Evolutionary conservation across 1,140 invertebrate species (phyloP), one percentile per base, ranked within the genome.

Genomic region (Leguminivora glycinivorella): DNA sequence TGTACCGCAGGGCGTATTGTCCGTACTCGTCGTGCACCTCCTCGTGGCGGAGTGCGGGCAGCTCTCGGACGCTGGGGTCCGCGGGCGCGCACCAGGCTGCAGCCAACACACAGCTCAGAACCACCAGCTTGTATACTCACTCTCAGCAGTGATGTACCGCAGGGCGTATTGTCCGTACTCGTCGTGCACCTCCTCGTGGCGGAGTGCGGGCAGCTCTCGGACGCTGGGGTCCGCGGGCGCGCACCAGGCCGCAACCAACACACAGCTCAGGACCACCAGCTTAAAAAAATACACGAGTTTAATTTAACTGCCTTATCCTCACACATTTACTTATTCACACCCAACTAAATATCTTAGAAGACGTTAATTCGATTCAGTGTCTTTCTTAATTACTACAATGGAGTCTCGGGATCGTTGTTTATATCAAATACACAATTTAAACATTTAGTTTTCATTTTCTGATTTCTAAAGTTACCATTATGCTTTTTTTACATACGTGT

Each of bases 131-230:
- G n/a, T 71, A 31, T n/a, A 78, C 81, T 78, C 38, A 83, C 81
- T 81, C 69, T 88, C 84, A 69, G 77, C 86, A 29, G 83, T 84
- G 63, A 84, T 72, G 70, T 88, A 90, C 17, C 82, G 77, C 6
- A 89, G 77, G 6, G 85, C 76, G 72, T 83, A 91, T 72, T 91
- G 85, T 6, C 86, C 87, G 34, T 70, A 75, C 29, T 87, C 83
- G 60, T 89, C 87, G 68, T 81, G 81, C 14, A 80, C 76, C 72
- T 89, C 86, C 12, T 88, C 84, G 68, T 81, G 79, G 9, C 75
- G 52, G 1, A 82, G 52, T 0, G 81, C 82, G 9, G 79, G 78
- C 25, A 81, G 68, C 6, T 74, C 68, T 25, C 81, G 69, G 14
- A 74, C 19, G 56, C 76, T 47, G n/a, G 66, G 29, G 12, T 75